Evolutionary conservation across 2,888 invertebrate genomes (phyloP).

Genomic region (Aleiodes alternator): DNA sequence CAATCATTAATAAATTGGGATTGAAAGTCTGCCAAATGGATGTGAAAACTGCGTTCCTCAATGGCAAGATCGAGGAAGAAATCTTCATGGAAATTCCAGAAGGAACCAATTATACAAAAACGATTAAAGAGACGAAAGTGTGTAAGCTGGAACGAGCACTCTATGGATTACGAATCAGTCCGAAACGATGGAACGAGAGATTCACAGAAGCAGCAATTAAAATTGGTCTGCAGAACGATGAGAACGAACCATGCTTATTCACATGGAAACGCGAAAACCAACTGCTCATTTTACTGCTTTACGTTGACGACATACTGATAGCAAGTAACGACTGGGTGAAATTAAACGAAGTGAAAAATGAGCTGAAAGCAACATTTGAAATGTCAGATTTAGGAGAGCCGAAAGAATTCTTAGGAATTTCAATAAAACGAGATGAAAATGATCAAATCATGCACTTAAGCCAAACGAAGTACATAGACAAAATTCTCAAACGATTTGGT

Average conservation of each 20-base stretch:
- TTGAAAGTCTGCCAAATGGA: slow-evolving; percentile 54
- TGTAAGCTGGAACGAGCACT: background rate
- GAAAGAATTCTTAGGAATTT: slow-evolving; percentile 50
- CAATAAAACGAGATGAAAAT: slow-evolving; percentile 44
- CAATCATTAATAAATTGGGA: slow-evolving; percentile 41
- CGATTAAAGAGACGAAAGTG: background rate
- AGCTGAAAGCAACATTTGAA: slow-evolving; percentile 38
- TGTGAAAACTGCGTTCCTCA: slow-evolving; percentile 54
- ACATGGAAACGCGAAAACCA: background rate
- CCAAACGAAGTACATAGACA: too few species aligned
- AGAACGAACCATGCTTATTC: background rate
- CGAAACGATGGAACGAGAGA: background rate
- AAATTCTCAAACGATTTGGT: too few species aligned
- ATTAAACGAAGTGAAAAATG: slow-evolving; percentile 14
- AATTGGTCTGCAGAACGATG: background rate
- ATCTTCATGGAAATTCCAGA: slow-evolving; percentile 52
- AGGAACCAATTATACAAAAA: background rate
- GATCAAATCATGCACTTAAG: slow-evolving; percentile 36
- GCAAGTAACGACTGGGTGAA: slow-evolving; percentile 17
- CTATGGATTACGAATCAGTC: background rate
- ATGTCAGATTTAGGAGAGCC: slow-evolving; percentile 50
- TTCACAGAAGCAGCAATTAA: background rate
- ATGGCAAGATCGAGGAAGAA: slow-evolving; percentile 50
- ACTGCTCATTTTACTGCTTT: slow-evolving; percentile 3
- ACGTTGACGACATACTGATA: slow-evolving; percentile 51